Conservation (phyloP, 2,113 vertebrate species). For the Festucalex cinctus region DNA sequence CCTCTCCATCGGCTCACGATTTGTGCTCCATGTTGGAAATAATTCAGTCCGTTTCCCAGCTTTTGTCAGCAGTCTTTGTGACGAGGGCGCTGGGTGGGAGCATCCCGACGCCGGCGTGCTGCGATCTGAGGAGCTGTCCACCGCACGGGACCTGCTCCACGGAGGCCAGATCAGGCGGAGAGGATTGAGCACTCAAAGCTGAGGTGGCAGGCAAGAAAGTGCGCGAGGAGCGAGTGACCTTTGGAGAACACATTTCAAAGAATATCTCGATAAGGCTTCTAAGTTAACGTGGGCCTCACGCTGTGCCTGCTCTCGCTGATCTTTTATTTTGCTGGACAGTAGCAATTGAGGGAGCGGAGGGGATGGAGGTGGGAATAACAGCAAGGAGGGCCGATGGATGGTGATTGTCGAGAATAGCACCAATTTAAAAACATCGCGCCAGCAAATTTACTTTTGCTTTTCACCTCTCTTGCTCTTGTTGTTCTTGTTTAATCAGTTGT, state of each 20-base stretch:
- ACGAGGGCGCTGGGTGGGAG: slow-evolving; percentile 50
- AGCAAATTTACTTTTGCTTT: slow-evolving; percentile 44
- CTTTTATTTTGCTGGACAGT: slow-evolving; percentile 73
- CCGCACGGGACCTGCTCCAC: slow-evolving; percentile 48
- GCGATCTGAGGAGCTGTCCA: slow-evolving; percentile 53
- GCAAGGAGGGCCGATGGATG: slow-evolving; percentile 19
- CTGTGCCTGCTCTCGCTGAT: slow-evolving; percentile 62
- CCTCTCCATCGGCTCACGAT: slow-evolving; percentile 45
- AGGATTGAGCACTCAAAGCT: slow-evolving; percentile 69
- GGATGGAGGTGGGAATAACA: slow-evolving; percentile 45
- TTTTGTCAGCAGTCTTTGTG: slow-evolving; percentile 52
- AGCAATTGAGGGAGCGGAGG: slow-evolving; percentile 53
- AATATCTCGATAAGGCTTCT: slow-evolving; percentile 53
- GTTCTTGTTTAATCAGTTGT: slow-evolving; percentile 32
- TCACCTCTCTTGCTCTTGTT: slow-evolving; percentile 17
- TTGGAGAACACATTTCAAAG: slow-evolving; percentile 73
- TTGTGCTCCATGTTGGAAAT: slow-evolving; percentile 61
- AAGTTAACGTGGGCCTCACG: slow-evolving; percentile 69
- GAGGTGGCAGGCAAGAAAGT: slow-evolving; percentile 65
- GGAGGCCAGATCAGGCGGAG: slow-evolving; percentile 65
- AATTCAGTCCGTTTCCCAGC: slow-evolving; percentile 45
- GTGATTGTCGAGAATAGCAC: slow-evolving; percentile 47
- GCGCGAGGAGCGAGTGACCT: slow-evolving; percentile 73
- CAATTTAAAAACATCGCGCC: slow-evolving; percentile 56
- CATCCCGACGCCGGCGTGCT: slow-evolving; percentile 43